Evolutionary conservation across 2,113 vertebrate species (phyloP).

Genomic region (Thomomys bottae): DNA sequence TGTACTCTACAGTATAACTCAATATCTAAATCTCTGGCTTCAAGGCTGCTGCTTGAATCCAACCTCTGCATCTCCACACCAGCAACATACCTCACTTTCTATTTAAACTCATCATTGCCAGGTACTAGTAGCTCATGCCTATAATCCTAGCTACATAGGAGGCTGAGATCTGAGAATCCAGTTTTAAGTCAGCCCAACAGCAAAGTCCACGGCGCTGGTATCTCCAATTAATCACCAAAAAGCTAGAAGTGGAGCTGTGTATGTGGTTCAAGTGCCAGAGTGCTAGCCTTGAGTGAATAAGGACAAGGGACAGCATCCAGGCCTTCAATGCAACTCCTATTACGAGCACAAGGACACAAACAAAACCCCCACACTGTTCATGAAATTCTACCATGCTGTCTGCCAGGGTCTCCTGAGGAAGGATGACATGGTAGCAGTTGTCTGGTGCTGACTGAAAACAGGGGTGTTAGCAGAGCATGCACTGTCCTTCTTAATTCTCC

Average conservation of each 20-base stretch:
- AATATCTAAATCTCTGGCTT: background rate
- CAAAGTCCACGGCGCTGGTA: too few species aligned
- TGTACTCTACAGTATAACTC: background rate
- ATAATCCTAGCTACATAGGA: too few species aligned
- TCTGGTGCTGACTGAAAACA: background rate
- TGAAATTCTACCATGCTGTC: background rate
- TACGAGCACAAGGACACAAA: background rate
- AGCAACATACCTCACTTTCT: background rate
- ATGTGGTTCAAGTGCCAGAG: too few species aligned
- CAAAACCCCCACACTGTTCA: background rate
- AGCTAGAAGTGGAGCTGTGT: background rate
- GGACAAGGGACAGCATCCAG: too few species aligned
- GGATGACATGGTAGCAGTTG: background rate
- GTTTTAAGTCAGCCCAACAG: too few species aligned
- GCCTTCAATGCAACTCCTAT: background rate
- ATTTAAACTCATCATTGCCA: background rate
- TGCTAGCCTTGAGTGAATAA: too few species aligned
- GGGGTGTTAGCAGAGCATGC: too few species aligned
- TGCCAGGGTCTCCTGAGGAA: background rate
- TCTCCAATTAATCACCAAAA: too few species aligned
- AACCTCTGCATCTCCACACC: background rate
- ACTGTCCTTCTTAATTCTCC: background rate
- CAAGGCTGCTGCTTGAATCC: background rate
- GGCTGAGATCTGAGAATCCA: too few species aligned
- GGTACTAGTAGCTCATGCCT: too few species aligned